Conservation (phyloP, 2,113 vertebrate genomes). For the Alaudala cheleensis region DNA sequence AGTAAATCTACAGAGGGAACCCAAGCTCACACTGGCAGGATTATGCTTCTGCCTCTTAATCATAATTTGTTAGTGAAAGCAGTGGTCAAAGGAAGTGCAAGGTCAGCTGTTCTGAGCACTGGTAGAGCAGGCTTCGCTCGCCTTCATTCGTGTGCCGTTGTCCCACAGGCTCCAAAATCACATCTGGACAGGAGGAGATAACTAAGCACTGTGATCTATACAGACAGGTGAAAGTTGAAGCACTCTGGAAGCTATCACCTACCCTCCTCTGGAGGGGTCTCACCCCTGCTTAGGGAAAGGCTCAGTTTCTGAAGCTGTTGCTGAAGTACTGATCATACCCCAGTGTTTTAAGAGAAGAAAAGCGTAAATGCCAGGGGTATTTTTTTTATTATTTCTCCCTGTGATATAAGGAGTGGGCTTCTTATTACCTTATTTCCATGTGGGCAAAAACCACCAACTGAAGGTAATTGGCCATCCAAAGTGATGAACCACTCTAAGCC, state of each 20-base stretch:
- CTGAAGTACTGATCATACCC: not conserved
- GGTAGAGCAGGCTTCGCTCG: not conserved
- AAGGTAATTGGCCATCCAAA: not conserved
- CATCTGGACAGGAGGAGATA: not conserved
- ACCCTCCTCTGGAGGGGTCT: not conserved
- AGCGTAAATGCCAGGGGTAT: not conserved
- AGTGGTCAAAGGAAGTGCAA: conserved; percentile 26
- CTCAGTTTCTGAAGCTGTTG: not conserved
- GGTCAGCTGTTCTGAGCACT: not conserved
- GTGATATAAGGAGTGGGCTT: not conserved
- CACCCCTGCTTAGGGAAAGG: not conserved
- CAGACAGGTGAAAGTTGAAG: not conserved
- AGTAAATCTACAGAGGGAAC: not conserved
- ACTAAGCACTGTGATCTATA: not conserved
- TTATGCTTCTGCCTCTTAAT: conserved; percentile 26
- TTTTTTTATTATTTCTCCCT: not conserved
- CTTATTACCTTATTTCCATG: not conserved
- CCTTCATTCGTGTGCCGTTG: not conserved
- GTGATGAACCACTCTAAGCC: not conserved
- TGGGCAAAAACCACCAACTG: not conserved
- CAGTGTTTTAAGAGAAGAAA: not conserved
- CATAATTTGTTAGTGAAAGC: conserved; percentile 49
- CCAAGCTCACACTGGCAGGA: not conserved
- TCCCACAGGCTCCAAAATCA: not conserved
- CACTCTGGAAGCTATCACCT: not conserved